phyloP scores from a whole-genome alignment of 2,888 invertebrate genomes.

The Andrena fulva region DNA sequence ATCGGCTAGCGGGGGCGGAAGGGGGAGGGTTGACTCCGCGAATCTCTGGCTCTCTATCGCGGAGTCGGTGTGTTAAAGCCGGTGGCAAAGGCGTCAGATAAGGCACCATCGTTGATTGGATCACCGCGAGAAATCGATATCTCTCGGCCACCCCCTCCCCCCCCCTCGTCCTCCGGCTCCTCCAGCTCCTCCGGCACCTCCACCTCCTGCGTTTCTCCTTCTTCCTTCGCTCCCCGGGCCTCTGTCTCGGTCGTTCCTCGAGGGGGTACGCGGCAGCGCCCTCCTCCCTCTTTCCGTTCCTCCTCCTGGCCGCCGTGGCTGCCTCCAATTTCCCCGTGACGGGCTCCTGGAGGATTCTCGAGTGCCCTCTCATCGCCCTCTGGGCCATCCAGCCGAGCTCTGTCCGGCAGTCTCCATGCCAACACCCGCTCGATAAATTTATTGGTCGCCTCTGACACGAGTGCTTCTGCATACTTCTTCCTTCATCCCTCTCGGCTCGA shows the following conservation, averaged over 20 bases:
- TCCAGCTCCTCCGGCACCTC: not conserved
- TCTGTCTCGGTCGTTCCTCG: slow-evolving; percentile 59
- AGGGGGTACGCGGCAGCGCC: slow-evolving; percentile 44
- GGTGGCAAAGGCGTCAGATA: slow-evolving; percentile 77
- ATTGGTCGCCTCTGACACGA: slow-evolving; percentile 83
- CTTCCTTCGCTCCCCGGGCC: slow-evolving; percentile 42
- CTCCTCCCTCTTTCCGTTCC: slow-evolving; percentile 52
- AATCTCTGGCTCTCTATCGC: slow-evolving; percentile 23
- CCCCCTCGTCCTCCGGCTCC: slow-evolving; percentile 58
- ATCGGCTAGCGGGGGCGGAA: not conserved
- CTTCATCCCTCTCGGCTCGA: slow-evolving; percentile 36
- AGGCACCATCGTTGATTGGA: slow-evolving; percentile 84
- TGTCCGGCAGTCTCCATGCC: slow-evolving; percentile 85
- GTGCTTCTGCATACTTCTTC: slow-evolving; percentile 68
- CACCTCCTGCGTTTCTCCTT: slow-evolving; percentile 17
- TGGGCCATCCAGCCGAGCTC: slow-evolving; percentile 82
- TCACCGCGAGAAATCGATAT: slow-evolving; percentile 84
- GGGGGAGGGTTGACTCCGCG: not conserved
- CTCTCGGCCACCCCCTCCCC: slow-evolving; percentile 63
- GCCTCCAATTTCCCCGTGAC: slow-evolving; percentile 83
- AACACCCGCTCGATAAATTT: slow-evolving; percentile 85
- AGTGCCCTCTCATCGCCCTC: slow-evolving; percentile 83
- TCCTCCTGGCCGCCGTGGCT: slow-evolving; percentile 70
- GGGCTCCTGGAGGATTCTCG: slow-evolving; percentile 84
- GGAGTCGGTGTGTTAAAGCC: slow-evolving; percentile 60